These are phyloP conservation scores for Syngnathus floridae DNA, from an alignment of 2,113 vertebrate species.

Conservation along the genomic window DNA sequence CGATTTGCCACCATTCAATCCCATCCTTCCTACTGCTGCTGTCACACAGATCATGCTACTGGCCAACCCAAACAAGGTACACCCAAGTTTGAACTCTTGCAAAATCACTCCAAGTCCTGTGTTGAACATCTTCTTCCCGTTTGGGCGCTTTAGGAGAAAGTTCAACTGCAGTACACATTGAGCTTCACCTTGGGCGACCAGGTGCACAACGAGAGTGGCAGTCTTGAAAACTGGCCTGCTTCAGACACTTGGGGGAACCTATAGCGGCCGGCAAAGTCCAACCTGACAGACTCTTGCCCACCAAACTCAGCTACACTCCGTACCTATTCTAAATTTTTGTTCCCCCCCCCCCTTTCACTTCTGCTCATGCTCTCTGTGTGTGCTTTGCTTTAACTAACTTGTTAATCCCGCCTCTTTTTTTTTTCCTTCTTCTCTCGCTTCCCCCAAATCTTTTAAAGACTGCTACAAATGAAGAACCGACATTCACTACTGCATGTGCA, in stretches of 20 bases:
- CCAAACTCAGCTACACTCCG: conserved; percentile 22
- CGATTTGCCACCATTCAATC: conserved; percentile 89
- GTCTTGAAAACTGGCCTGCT: conserved; percentile 89
- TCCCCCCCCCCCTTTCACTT: conserved; percentile 6
- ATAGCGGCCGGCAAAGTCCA: conserved; percentile 74
- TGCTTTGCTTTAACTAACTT: conserved; percentile 25
- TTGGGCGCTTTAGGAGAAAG: conserved; percentile 80
- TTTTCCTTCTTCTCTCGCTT: conserved; percentile 4
- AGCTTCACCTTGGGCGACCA: conserved; percentile 86
- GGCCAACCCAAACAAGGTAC: conserved; percentile 92
- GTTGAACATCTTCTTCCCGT: background rate
- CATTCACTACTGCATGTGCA: conserved; percentile 13
- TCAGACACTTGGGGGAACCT: conserved; percentile 88
- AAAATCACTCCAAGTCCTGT: too few species aligned
- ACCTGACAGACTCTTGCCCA: conserved; percentile 46
- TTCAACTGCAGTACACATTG: conserved; percentile 89
- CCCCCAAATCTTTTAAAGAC: conserved; percentile 1
- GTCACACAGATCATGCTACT: conserved; percentile 95
- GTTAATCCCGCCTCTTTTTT: conserved; percentile 13
- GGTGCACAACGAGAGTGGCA: conserved; percentile 84
- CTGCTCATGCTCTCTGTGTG: conserved; percentile 21
- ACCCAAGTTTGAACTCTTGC: too few species aligned
- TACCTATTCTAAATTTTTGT: conserved; percentile 24
- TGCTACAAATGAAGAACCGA: conserved; percentile 3
- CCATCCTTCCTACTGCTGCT: conserved; percentile 87